Conservation (phyloP, 2,113 vertebrate genomes). For the Rhodinocichla rosea region DNA sequence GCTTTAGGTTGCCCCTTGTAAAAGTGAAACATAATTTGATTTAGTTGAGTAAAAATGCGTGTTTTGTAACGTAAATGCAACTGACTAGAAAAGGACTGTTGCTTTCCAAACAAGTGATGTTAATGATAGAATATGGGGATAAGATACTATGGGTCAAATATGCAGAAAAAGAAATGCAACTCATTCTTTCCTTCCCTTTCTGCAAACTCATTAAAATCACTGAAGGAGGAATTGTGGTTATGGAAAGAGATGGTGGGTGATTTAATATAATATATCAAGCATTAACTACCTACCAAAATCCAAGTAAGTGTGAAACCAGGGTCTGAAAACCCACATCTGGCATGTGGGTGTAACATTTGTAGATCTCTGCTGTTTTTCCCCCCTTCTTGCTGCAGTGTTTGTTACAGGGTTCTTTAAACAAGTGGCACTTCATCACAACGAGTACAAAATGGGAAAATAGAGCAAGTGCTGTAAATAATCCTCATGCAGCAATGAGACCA, state of each 20-base stretch:
- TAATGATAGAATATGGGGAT: neutral
- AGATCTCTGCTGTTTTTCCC: neutral
- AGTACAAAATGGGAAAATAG: conserved; percentile 62
- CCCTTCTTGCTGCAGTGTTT: conserved; percentile 33
- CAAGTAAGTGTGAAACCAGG: neutral
- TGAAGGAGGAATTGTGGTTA: neutral
- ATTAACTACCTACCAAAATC: neutral
- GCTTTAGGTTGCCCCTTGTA: neutral
- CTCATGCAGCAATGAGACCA: conserved; percentile 45
- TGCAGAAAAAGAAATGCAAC: neutral
- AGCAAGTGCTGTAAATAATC: conserved; percentile 70
- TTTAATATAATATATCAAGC: neutral
- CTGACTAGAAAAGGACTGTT: neutral
- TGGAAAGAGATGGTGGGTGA: neutral
- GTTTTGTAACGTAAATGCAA: neutral
- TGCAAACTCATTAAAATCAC: neutral
- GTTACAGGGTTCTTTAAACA: conserved; percentile 55
- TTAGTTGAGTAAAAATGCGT: neutral
- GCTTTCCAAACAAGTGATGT: neutral
- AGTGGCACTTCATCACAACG: conserved; percentile 62
- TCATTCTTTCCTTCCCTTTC: neutral
- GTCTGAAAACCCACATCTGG: conserved; percentile 60
- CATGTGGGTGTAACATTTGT: conserved; percentile 24
- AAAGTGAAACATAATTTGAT: neutral
- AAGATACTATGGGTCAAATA: neutral